Percentiles rank a stretch among this genome's conserved stretches.
Conservation (phyloP, 2,797 vertebrate species). For the Bradypus variegatus region DNA sequence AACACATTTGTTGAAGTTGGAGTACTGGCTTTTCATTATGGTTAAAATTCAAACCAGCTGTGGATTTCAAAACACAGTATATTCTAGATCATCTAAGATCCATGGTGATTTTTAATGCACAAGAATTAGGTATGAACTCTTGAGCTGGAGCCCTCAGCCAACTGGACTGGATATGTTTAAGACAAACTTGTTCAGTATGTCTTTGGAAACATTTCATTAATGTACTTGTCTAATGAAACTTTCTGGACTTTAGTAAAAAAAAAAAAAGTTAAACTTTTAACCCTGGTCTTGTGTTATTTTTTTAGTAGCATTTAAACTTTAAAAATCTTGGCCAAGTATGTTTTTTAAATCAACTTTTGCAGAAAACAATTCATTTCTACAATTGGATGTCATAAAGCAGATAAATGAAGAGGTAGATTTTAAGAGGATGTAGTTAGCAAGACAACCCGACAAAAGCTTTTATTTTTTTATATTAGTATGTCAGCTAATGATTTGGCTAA, state of each 20-base stretch:
- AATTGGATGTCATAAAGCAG: conserved; percentile 24
- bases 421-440: background rate
- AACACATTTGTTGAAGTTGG: conserved; percentile 50
- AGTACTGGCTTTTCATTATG: conserved; percentile 49
- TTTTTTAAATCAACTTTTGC: background rate
- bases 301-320: conserved; percentile 31
- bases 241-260: conserved; percentile 66
- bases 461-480: conserved; percentile 21
- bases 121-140: conserved; percentile 62
- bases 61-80: conserved; percentile 56
- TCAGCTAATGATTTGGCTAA: conserved; percentile 61
- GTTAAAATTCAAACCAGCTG: conserved; percentile 56
- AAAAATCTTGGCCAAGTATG: conserved; percentile 15
- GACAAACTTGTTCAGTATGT: conserved; percentile 43
- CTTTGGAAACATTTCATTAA: conserved; percentile 60
- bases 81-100: conserved; percentile 52
- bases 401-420: background rate
- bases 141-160: conserved; percentile 45
- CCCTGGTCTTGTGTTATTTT: conserved; percentile 37
- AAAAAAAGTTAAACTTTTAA: conserved; percentile 50
- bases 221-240: conserved; percentile 58
- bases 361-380: conserved; percentile 34
- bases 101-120: conserved; percentile 49
- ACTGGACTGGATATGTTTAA: conserved; percentile 26
- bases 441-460: background rate